Conservation (phyloP, 1,140 invertebrate genomes). For the Drosophila pseudoobscura region DNA sequence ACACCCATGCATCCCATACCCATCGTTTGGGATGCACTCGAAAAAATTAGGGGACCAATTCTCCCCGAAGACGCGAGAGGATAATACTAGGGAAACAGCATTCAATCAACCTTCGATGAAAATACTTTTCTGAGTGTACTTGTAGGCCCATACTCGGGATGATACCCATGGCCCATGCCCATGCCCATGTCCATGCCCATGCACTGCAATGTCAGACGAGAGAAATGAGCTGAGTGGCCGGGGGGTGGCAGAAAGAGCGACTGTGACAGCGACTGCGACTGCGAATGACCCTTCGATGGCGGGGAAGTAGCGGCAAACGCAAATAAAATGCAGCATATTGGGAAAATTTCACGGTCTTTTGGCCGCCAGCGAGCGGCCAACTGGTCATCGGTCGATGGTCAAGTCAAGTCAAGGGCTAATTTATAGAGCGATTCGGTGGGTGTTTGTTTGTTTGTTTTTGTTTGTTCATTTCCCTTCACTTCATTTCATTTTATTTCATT, state of each 20-base stretch:
- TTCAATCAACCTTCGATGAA: too few species aligned
- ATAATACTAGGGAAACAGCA: too few species aligned
- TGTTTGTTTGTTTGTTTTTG: constrained; percentile 55
- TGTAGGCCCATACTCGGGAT: not conserved
- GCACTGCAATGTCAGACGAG: constrained; percentile 47
- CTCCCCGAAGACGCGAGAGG: too few species aligned
- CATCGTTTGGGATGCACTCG: not conserved
- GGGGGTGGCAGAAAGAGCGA: constrained; percentile 5
- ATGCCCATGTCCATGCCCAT: constrained; percentile 24
- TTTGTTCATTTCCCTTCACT: constrained; percentile 29
- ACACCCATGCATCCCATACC: not conserved
- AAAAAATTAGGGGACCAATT: not conserved
- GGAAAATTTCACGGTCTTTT: constrained; percentile 80
- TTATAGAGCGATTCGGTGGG: constrained; percentile 74
- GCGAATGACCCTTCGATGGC: constrained; percentile 7
- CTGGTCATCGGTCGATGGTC: constrained; percentile 67
- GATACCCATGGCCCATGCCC: constrained; percentile 17
- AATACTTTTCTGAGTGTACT: too few species aligned
- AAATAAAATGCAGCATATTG: constrained; percentile 72
- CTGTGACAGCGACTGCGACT: not conserved
- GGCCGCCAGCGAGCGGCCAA: constrained; percentile 54
- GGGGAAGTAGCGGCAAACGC: constrained; percentile 17
- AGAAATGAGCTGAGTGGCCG: constrained; percentile 31
- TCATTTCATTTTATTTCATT: constrained; percentile 33
- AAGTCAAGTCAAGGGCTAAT: constrained; percentile 66